Evolutionary conservation across 2,797 vertebrate species (phyloP), one percentile per base, ranked within the genome.

Genomic region (Thamnophis elegans): DNA sequence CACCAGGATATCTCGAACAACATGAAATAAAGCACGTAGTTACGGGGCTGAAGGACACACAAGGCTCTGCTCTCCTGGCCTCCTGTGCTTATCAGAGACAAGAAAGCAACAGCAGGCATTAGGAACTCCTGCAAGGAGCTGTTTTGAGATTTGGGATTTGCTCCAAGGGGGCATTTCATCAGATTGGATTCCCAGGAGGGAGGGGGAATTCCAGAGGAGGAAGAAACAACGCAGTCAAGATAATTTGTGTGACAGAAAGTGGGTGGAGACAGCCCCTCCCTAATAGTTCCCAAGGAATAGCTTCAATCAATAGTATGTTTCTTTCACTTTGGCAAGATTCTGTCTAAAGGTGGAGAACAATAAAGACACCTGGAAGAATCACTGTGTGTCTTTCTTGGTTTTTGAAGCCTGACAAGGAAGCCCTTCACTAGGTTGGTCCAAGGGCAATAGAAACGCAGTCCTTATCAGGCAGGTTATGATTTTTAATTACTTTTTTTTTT

Each of bases 21-120:
- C 56, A 54, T 88, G 86, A 89, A 93, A 93, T 88, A 85, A 88
- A 87, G 59, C 51, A 88, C n/a, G 8, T 91, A 59, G 93, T 94
- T 89, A 78, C 85, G 90, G 42, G 93, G 58, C 93, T 11, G 65
- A 90, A 94, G 60, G 92, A n/a, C 54, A 26, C 5, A 62, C 73
- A 91, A 28, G 47, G 25, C 0, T 89, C 82, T 87, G 36, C 36
- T 82, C 87, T 95, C 89, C 86, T 87, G 22, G 51, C 51, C 53
- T 62, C 53, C 56, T 93, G 13, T 9, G 58, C 90, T 94, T 94
- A 91, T 91, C 54, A 54, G 78, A 85, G 91, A 78, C 68, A 86
- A 86, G n/a, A 55, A 51, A 60, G 0, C 47, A 6, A 0, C 0
- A 90, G 92, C 11, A 89, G 25, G 5, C 87, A 60, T 85, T 92